These are phyloP conservation scores for Choristoneura rosaceana DNA, from an alignment of 2,888 invertebrate genomes.

Conservation along the genomic window DNA sequence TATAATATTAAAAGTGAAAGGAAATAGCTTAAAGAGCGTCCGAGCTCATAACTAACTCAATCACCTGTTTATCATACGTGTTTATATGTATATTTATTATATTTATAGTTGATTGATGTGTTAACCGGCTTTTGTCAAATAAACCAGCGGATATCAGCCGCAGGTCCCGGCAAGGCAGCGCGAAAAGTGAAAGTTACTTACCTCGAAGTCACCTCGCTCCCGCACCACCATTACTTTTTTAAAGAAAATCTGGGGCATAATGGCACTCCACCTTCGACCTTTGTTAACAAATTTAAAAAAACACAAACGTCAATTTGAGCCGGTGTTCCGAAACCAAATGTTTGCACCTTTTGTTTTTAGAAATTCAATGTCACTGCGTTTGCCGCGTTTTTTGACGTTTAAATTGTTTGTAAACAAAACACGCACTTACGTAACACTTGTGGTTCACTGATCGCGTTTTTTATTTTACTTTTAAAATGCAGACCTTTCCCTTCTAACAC, in stretches of 20 bases:
- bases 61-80: background rate
- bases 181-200: constrained; percentile 81
- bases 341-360: constrained; percentile 13
- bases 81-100: constrained; percentile 14
- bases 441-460: constrained; percentile 26
- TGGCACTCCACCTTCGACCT: constrained; percentile 61
- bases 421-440: constrained; percentile 15
- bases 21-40: constrained; percentile 1
- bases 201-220: constrained; percentile 78
- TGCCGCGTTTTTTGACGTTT: constrained; percentile 16
- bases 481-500: constrained; percentile 77
- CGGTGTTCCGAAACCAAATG: constrained; percentile 37
- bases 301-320: constrained; percentile 26
- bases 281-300: constrained; percentile 45
- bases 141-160: constrained; percentile 39
- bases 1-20: background rate
- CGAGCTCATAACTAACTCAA: background rate
- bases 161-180: constrained; percentile 51
- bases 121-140: constrained; percentile 28
- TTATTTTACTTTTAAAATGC: constrained; percentile 53
- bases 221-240: constrained; percentile 83
- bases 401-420: constrained; percentile 40
- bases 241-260: constrained; percentile 83
- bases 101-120: constrained; percentile 16
- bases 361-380: constrained; percentile 24